Percentiles rank a stretch among this genome's conserved stretches.
phyloP scores from a whole-genome alignment of 1,140 invertebrate genomes.

The Oryzaephilus surinamensis region DNA sequence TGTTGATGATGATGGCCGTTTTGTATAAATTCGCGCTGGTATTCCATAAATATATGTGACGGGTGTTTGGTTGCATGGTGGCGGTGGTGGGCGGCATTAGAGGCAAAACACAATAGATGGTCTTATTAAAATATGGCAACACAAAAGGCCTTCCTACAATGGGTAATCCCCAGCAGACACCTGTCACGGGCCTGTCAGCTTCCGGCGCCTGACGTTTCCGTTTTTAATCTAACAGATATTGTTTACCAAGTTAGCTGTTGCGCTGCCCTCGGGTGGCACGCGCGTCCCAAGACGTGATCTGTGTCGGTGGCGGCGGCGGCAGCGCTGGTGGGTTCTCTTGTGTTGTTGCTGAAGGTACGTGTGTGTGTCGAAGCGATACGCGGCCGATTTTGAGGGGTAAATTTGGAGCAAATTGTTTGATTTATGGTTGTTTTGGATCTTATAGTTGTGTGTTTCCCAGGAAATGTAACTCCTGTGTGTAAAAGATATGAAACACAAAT shows the following conservation, averaged over 20 bases:
- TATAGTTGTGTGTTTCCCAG: conserved; percentile 4
- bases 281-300: conserved; percentile 19
- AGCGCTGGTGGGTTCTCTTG: not conserved
- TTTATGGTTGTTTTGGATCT: conserved; percentile 16
- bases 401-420: conserved; percentile 25
- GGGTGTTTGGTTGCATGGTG: too few species aligned
- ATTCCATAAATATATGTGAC: too few species aligned
- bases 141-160: conserved; percentile 15
- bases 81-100: too few species aligned
- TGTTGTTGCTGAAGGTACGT: too few species aligned
- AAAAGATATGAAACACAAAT: conserved; percentile 8
- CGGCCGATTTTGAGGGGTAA: conserved; percentile 17
- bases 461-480: conserved; percentile 7
- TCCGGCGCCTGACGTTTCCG: conserved; percentile 24
- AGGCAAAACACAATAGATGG: too few species aligned
- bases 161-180: conserved; percentile 23
- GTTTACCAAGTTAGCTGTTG: conserved; percentile 21
- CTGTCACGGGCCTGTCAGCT: conserved; percentile 24
- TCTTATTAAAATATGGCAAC: conserved; percentile 22
- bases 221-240: conserved; percentile 29
- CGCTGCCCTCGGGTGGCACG: conserved; percentile 16
- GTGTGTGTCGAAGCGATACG: conserved; percentile 14
- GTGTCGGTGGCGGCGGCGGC: conserved; percentile 5
- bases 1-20: too few species aligned
- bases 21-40: too few species aligned